Conservation (phyloP, 2,797 vertebrate species). For the Diceros bicornis region DNA sequence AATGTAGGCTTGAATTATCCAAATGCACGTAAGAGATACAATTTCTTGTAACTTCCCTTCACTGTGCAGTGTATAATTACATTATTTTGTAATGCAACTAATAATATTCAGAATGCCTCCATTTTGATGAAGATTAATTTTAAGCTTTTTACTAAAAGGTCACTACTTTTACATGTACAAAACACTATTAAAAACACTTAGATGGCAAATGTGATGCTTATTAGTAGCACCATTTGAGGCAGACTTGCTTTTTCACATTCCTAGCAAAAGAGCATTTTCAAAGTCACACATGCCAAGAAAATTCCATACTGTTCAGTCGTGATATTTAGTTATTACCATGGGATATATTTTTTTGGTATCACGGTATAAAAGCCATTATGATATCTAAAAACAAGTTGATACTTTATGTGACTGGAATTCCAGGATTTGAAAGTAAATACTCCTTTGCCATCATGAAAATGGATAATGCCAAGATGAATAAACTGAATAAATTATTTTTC, state of each 20-base stretch:
- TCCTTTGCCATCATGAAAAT: conserved; percentile 11
- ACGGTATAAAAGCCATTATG: background rate
- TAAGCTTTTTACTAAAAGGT: background rate
- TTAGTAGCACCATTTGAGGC: background rate
- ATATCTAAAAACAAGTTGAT: background rate
- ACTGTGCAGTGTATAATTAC: background rate
- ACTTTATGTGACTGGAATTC: background rate
- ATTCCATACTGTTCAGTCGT: background rate
- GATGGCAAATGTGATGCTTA: conserved; percentile 14
- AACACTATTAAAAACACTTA: background rate
- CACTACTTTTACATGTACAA: conserved; percentile 18
- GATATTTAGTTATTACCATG: background rate
- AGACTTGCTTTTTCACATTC: background rate
- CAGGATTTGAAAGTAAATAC: background rate
- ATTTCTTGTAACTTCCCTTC: conserved; percentile 41
- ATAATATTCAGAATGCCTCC: conserved; percentile 36
- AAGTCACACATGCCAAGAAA: background rate
- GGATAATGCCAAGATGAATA: background rate
- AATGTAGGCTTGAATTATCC: conserved; percentile 8
- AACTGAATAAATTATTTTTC: conserved; percentile 2
- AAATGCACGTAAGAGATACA: background rate
- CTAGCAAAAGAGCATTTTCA: background rate
- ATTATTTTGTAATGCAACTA: conserved; percentile 54
- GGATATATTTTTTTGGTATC: background rate
- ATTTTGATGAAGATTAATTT: conserved; percentile 29